Percentiles rank a stretch among this genome's conserved stretches.
phyloP scores from a whole-genome alignment of 53 echinoderm and acorn worm genomes.

The Stichopus horrens region DNA sequence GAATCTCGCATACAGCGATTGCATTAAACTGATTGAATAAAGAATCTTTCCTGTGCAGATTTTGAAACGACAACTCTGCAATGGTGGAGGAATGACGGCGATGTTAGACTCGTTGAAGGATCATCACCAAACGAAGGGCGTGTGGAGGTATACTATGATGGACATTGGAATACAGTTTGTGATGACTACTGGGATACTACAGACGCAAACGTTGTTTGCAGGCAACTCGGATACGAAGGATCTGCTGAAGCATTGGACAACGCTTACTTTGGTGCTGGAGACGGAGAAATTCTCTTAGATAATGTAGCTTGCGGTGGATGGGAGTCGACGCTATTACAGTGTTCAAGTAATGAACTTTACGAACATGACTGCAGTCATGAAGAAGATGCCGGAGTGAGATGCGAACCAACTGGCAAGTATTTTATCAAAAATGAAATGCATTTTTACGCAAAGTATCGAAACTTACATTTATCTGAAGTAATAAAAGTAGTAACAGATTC shows the following conservation, averaged over 20 bases:
- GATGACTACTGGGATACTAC: too few relatives aligned
- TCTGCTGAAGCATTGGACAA: neutral
- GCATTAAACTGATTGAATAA: neutral
- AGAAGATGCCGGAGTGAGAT: conserved; percentile 8
- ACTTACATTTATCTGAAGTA: too few relatives aligned
- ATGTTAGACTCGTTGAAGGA: too few relatives aligned
- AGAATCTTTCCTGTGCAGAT: neutral
- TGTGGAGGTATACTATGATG: too few relatives aligned
- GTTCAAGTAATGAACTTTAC: neutral
- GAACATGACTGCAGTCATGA: neutral
- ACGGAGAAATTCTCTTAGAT: neutral
- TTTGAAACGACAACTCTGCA: neutral
- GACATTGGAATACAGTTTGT: too few relatives aligned
- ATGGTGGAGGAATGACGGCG: neutral
- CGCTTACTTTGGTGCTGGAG: neutral
- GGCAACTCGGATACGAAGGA: neutral
- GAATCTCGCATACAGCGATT: neutral
- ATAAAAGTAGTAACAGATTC: too few relatives aligned
- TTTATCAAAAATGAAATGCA: neutral
- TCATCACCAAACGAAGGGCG: too few relatives aligned
- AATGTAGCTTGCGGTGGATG: neutral
- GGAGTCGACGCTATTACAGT: neutral
- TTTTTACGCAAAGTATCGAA: too few relatives aligned
- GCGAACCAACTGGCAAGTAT: neutral
- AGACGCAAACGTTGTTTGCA: too few relatives aligned